Evolutionary conservation across 2,797 vertebrate genomes (phyloP).

Genomic region (Melanotaenia nigrans): DNA sequence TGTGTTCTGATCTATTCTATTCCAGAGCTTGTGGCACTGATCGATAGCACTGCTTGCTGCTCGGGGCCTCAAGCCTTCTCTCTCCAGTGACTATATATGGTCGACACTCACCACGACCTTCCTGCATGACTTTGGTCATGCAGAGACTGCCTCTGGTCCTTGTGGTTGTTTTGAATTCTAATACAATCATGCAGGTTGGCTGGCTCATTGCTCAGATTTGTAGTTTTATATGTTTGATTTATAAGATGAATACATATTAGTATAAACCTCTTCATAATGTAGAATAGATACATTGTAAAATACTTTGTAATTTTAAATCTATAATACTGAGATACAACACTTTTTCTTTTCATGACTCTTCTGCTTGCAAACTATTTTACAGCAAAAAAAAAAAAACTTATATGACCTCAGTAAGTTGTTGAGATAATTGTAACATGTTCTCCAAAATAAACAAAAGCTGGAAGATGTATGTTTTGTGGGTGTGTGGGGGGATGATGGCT

Average conservation of each 20-base stretch:
- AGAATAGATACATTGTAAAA: neutral
- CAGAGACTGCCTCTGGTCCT: conserved; percentile 47
- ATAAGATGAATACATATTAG: neutral
- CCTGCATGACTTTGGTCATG: conserved; percentile 78
- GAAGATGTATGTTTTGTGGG: conserved; percentile 34
- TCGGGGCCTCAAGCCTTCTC: conserved; percentile 56
- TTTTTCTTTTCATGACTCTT: neutral
- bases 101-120: conserved; percentile 77
- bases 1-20: conserved; percentile 72
- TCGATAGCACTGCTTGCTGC: conserved; percentile 79
- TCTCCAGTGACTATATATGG: conserved; percentile 76
- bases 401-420: conserved; percentile 23
- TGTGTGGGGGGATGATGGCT: conserved; percentile 17
- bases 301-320: neutral
- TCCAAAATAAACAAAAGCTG: conserved; percentile 50
- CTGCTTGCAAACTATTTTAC: conserved; percentile 9
- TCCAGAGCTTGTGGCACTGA: conserved; percentile 79
- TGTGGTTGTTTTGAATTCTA: conserved; percentile 34
- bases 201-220: conserved; percentile 25
- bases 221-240: conserved; percentile 1
- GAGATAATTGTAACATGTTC: conserved; percentile 19
- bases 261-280: conserved; percentile 2
- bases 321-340: neutral
- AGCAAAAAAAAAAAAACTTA: conserved; percentile 16
- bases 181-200: conserved; percentile 18